These are phyloP conservation scores for Nycticebus coucang DNA, from an alignment of 2,113 vertebrate genomes.

Conservation along the genomic window DNA sequence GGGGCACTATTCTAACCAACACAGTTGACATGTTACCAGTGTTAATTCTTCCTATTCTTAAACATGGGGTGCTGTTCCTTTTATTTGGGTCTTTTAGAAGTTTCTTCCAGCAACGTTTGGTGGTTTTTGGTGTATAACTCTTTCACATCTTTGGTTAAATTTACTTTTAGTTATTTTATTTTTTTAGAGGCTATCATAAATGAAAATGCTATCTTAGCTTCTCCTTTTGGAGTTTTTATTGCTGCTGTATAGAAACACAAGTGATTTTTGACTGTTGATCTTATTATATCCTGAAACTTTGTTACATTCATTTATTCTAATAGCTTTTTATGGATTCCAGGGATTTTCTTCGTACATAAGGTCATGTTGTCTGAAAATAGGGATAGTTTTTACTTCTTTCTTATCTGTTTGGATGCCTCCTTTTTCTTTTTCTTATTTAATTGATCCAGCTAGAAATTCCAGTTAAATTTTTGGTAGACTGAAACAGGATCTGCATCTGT, in stretches of 20 bases:
- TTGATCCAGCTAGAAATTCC: background rate
- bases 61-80: background rate
- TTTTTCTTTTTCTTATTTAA: background rate
- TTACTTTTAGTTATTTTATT: background rate
- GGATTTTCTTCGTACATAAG: no score
- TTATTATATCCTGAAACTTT: background rate
- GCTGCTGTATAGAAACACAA: background rate
- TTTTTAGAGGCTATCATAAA: background rate
- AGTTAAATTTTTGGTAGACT: background rate
- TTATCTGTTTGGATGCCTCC: background rate
- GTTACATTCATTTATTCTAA: background rate
- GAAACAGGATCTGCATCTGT: no score
- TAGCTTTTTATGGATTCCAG: background rate
- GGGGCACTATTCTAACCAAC: no score
- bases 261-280: background rate
- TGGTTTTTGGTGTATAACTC: background rate
- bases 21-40: background rate
- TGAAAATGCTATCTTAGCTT: background rate
- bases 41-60: background rate
- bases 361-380: background rate
- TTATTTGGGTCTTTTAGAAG: background rate
- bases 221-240: slow-evolving; percentile 3
- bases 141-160: background rate
- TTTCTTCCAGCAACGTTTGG: background rate
- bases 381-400: background rate